These are phyloP conservation scores for Colossoma macropomum DNA, from an alignment of 2,113 vertebrate genomes.

Conservation along the genomic window DNA sequence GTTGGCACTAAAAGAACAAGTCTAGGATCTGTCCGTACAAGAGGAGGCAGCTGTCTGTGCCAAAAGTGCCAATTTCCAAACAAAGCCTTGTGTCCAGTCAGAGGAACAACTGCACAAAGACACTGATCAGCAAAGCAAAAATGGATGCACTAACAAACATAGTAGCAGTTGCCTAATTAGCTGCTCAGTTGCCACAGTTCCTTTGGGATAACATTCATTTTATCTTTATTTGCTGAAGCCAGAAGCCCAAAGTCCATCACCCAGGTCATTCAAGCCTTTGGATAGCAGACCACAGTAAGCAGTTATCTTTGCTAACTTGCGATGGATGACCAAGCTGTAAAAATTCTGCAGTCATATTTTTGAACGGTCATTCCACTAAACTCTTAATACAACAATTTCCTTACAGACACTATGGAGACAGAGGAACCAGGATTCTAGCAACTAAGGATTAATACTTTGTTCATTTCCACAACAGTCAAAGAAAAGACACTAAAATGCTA, in stretches of 20 bases:
- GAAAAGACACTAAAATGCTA: no score
- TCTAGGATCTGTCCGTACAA: conserved; percentile 31
- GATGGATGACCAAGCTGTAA: neutral
- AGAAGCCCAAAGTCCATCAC: neutral
- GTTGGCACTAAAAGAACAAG: conserved; percentile 59
- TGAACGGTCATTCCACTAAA: neutral
- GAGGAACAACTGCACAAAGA: conserved; percentile 37
- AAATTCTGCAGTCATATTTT: neutral
- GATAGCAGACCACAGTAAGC: neutral
- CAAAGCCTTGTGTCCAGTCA: conserved; percentile 51
- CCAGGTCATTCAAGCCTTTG: neutral
- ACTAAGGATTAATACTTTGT: no score
- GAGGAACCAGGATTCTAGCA: neutral
- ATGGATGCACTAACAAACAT: conserved; percentile 23
- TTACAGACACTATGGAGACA: neutral
- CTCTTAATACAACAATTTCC: neutral
- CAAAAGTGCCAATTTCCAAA: conserved; percentile 53
- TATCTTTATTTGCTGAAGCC: neutral
- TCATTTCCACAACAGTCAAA: no score
- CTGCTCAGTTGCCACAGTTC: neutral
- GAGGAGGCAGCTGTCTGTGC: conserved; percentile 51
- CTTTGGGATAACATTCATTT: conserved; percentile 1
- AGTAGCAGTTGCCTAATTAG: conserved; percentile 5
- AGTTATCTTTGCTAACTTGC: neutral
- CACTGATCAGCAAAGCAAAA: conserved; percentile 36